Base-by-base conservation (phyloP, 2,888 invertebrate genomes). In the Dasypogon diadema region DNA sequence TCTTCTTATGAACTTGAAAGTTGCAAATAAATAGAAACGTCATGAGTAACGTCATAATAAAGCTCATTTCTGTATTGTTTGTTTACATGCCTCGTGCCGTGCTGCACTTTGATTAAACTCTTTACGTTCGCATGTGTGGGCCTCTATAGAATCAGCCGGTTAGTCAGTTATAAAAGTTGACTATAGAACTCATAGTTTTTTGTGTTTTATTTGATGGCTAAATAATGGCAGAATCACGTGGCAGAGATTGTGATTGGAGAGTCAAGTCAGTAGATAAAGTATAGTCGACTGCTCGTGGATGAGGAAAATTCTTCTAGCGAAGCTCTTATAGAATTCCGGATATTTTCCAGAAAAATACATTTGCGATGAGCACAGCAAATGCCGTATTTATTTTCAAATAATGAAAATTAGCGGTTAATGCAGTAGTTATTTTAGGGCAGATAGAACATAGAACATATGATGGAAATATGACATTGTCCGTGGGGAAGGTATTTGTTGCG, bases 171-270 rank as follows among this genome's bases (percentile, higher is more conserved):
- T 42, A 42, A n/a, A 42, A 42, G 42, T 12, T n/a, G 42, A 42
- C 42, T 42, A n/a, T n/a, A n/a, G n/a, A n/a, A n/a, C n/a, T n/a
- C n/a, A n/a, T 42, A 6, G 3, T 42, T 42, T 42, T 42, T 42
- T 42, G 2, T 8, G 30, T 42, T 12, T 42, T 42, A 12, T 42
- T 42, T 42, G 10, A 42, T 42, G 2, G 8, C n/a, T 42, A 42
- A 12, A 12, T 42, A 42, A 54, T 70, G 16, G 30, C 51, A 18
- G 46, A 54, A 54, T 70, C 70, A 70, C 70, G 70, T 70, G 70
- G 51, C 70, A 51, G 22, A 70, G 37, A 70, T 70, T 70, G 70
- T 70, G 70, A 70, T 70, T 70, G 30, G 22, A 70, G 30, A 68
- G 30, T 48, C 55, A 22, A 26, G 30, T 30, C 56, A 26, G 30